phyloP scores from a whole-genome alignment of 2,797 vertebrate genomes.

The Mormyrus proboscirostris region DNA sequence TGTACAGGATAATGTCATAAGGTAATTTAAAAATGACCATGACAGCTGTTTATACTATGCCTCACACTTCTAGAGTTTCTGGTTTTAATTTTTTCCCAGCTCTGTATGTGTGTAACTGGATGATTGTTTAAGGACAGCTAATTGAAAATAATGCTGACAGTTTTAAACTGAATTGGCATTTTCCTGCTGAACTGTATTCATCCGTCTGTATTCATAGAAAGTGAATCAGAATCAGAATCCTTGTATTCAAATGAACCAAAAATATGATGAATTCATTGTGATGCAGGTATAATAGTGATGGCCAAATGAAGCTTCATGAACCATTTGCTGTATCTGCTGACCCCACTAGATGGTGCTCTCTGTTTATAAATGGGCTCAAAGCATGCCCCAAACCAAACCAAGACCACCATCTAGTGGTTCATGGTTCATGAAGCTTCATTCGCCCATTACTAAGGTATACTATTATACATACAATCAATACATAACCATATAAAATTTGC shows the following conservation, averaged over 20 bases:
- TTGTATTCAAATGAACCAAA: background rate
- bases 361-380: background rate
- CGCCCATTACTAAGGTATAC: background rate
- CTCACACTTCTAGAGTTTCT: background rate
- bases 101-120: background rate
- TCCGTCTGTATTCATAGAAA: background rate
- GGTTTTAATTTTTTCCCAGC: background rate
- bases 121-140: background rate
- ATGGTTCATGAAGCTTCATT: background rate
- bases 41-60: background rate
- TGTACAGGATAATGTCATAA: background rate
- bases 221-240: background rate
- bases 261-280: background rate
- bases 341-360: background rate
- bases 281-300: background rate
- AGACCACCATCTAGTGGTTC: background rate
- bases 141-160: background rate
- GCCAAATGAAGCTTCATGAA: background rate
- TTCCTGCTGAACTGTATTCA: background rate
- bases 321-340: background rate
- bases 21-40: background rate
- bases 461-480: background rate
- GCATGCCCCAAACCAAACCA: background rate
- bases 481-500: constrained; percentile 13
- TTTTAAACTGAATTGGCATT: background rate